A percentile compares a stretch with the other conserved stretches of the same genome.
Conservation (phyloP, 2,113 vertebrate genomes). For the Salminus brasiliensis region DNA sequence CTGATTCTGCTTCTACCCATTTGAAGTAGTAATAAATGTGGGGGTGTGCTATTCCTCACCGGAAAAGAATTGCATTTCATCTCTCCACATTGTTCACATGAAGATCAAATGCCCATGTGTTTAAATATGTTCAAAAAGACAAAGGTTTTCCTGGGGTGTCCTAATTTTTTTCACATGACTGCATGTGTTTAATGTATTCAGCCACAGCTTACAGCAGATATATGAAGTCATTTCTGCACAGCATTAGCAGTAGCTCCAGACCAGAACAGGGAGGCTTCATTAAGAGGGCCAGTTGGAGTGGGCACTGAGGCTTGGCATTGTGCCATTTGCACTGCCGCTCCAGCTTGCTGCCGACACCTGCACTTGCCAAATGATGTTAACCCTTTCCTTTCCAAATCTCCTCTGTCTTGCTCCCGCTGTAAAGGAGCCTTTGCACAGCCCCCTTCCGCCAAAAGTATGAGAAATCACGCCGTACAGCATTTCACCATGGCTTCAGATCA, state of each 20-base stretch:
- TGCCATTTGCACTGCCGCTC: constrained; percentile 45
- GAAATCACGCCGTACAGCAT: not conserved
- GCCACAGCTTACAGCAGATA: not conserved
- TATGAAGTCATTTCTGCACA: not conserved
- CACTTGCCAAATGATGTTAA: constrained; percentile 78
- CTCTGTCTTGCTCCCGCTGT: constrained; percentile 21
- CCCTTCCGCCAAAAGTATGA: not conserved
- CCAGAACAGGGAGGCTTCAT: not conserved
- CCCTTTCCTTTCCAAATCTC: constrained; percentile 76
- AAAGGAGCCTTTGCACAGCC: not conserved
- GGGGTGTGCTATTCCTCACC: too few species aligned
- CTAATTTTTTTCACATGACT: too few species aligned
- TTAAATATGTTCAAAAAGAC: too few species aligned
- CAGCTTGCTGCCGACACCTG: constrained; percentile 58
- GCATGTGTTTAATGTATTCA: not conserved
- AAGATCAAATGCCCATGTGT: too few species aligned
- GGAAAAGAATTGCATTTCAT: too few species aligned
- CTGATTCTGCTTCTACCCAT: too few species aligned
- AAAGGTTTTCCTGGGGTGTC: too few species aligned
- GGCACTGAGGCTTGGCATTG: not conserved
- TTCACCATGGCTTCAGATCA: not conserved
- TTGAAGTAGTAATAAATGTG: too few species aligned
- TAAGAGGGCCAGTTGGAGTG: constrained; percentile 1
- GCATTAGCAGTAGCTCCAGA: not conserved
- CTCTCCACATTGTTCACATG: too few species aligned